phyloP scores from a whole-genome alignment of 2,888 invertebrate species.

The Balanococcus diminutus region DNA sequence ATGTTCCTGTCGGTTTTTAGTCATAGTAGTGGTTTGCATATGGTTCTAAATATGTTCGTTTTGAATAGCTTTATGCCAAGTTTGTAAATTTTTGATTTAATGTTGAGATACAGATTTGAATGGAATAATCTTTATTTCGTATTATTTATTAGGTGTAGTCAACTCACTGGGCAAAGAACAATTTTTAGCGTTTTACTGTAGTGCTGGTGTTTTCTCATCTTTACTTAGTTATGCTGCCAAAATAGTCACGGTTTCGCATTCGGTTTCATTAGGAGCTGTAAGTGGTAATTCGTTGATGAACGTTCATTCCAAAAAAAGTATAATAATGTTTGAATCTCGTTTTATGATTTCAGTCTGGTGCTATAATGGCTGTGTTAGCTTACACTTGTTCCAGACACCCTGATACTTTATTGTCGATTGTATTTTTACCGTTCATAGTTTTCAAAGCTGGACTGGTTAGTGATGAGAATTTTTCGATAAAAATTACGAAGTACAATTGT shows the following conservation, averaged over 20 bases:
- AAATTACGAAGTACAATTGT: background rate
- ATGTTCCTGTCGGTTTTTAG: conserved; percentile 45
- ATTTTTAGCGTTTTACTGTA: conserved; percentile 86
- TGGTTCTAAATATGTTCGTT: conserved; percentile 43
- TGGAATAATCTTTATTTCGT: conserved; percentile 41
- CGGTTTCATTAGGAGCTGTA: conserved; percentile 91
- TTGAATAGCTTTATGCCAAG: conserved; percentile 48
- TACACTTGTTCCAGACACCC: conserved; percentile 88
- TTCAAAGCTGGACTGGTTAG: conserved; percentile 86
- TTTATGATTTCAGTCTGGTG: conserved; percentile 77
- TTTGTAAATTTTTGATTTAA: background rate
- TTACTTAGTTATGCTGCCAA: conserved; percentile 84
- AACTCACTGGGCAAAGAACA: conserved; percentile 85
- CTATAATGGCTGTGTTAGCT: conserved; percentile 88
- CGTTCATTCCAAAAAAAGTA: too few species aligned
- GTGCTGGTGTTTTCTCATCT: conserved; percentile 86
- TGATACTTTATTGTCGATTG: conserved; percentile 83
- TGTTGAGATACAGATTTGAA: background rate
- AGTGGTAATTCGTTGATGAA: conserved; percentile 65
- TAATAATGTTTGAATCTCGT: too few species aligned
- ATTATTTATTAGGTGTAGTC: conserved; percentile 68
- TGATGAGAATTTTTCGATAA: background rate
- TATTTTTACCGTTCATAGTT: conserved; percentile 86
- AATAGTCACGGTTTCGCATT: conserved; percentile 70
- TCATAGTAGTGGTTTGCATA: conserved; percentile 29